These are phyloP conservation scores for Antennarius maculatus DNA, from an alignment of 2,797 vertebrate genomes.

Conservation along the genomic window DNA sequence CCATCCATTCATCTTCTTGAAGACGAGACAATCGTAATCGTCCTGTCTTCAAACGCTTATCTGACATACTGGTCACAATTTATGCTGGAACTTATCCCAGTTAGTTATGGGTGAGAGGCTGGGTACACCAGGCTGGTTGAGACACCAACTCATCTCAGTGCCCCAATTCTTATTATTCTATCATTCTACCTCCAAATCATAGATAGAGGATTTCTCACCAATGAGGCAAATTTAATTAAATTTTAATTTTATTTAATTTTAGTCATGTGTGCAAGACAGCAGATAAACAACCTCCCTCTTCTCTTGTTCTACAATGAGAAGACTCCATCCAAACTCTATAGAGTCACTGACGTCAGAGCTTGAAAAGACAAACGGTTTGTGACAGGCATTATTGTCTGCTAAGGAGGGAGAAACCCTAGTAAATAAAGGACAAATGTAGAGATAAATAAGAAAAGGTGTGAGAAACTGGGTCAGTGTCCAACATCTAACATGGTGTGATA, in stretches of 20 bases:
- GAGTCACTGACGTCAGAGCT: conserved; percentile 15
- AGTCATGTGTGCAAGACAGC: background rate
- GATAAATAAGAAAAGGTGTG: conserved; percentile 25
- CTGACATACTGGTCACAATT: too few relatives aligned
- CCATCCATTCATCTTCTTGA: too few relatives aligned
- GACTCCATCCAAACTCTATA: conserved; percentile 16
- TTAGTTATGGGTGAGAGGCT: too few relatives aligned
- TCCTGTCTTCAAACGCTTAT: too few relatives aligned
- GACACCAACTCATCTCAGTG: too few relatives aligned
- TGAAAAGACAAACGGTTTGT: conserved; percentile 27
- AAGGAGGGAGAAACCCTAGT: conserved; percentile 24
- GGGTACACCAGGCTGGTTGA: too few relatives aligned
- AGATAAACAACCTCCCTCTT: conserved; percentile 4
- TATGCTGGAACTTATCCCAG: too few relatives aligned
- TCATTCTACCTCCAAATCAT: background rate
- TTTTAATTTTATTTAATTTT: background rate
- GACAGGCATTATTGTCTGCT: conserved; percentile 58
- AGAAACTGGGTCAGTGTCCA: conserved; percentile 38
- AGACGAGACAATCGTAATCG: too few relatives aligned
- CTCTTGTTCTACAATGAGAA: background rate
- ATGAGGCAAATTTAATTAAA: background rate
- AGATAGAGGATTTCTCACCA: background rate
- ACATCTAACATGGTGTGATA: conserved; percentile 30
- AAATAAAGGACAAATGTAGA: conserved; percentile 34
- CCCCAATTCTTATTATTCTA: background rate